A percentile compares a stretch with the other conserved stretches of the same genome.
Conservation (phyloP, 2,113 vertebrate species). For the Galeopterus variegatus region DNA sequence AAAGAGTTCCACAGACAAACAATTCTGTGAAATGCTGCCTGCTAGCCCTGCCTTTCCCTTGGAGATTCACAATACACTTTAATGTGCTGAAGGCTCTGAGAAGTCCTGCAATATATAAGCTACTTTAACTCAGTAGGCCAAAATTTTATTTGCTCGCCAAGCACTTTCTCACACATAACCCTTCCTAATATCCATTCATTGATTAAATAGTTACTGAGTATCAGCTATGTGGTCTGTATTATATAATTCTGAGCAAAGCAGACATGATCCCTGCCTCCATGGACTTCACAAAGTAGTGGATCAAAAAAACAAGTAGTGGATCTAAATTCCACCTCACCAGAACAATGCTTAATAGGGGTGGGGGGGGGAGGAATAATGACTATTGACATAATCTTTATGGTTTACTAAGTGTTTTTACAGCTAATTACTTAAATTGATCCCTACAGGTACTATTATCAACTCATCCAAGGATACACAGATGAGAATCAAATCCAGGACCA, state of each 20-base stretch:
- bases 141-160: background rate
- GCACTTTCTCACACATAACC: background rate
- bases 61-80: background rate
- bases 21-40: background rate
- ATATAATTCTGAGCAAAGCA: background rate
- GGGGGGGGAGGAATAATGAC: too few species aligned
- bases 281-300: background rate
- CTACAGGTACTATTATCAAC: background rate
- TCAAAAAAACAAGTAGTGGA: background rate
- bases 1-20: background rate
- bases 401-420: background rate
- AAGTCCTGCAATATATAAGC: background rate
- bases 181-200: background rate
- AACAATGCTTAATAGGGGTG: background rate
- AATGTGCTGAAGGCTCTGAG: background rate
- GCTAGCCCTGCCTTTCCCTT: background rate
- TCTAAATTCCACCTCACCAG: background rate
- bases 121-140: background rate
- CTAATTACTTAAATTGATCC: background rate
- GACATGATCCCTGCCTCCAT: background rate
- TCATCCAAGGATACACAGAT: background rate
- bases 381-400: background rate
- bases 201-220: background rate
- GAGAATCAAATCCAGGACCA: background rate
- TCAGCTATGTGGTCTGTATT: background rate